A percentile compares a stretch with the other conserved stretches of the same genome.
Evolutionary conservation across 53 echinoderm and acorn worm genomes (phyloP).

Genomic region (Astropecten irregularis): DNA sequence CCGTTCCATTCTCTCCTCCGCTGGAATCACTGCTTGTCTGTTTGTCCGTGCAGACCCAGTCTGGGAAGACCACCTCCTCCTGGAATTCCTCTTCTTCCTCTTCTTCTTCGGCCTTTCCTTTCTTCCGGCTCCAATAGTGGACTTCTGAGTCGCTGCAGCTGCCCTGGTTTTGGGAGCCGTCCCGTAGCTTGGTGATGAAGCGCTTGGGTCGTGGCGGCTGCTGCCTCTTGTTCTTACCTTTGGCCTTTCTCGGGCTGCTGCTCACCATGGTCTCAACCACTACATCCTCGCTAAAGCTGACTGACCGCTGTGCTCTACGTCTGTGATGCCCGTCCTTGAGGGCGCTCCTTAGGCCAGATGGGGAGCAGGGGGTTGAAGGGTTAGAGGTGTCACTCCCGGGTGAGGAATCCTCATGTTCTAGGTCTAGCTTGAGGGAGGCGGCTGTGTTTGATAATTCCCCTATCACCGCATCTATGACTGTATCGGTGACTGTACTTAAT

Average conservation of each 20-base stretch:
- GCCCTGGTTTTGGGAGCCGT: constrained; percentile 63
- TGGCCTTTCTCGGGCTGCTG: constrained; percentile 52
- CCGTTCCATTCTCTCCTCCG: constrained; percentile 35
- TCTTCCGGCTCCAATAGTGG: constrained; percentile 54
- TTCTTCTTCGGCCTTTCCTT: constrained; percentile 57
- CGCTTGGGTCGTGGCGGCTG: constrained; percentile 63
- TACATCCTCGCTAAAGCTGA: constrained; percentile 98
- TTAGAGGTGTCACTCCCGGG: constrained; percentile 57
- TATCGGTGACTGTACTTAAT: constrained; percentile 34
- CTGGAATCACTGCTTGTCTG: constrained; percentile 90
- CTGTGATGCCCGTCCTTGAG: constrained; percentile 35
- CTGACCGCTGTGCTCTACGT: constrained; percentile 62
- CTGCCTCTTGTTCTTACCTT: constrained; percentile 65
- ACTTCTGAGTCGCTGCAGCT: constrained; percentile 92
- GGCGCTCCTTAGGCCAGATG: constrained; percentile 77
- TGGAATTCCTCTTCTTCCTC: constrained; percentile 48
- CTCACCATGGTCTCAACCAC: constrained; percentile 76
- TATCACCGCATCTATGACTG: constrained; percentile 35
- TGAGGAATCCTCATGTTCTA: constrained; percentile 27
- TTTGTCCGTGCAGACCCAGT: constrained; percentile 11
- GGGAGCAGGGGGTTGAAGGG: constrained; percentile 62
- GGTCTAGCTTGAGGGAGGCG: constrained; percentile 61
- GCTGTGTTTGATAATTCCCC: constrained; percentile 41
- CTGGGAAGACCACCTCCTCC: constrained; percentile 64
- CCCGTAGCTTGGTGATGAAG: constrained; percentile 81